Base-by-base conservation (phyloP, 2,888 invertebrate species). In the Camptogramma bilineatum region DNA sequence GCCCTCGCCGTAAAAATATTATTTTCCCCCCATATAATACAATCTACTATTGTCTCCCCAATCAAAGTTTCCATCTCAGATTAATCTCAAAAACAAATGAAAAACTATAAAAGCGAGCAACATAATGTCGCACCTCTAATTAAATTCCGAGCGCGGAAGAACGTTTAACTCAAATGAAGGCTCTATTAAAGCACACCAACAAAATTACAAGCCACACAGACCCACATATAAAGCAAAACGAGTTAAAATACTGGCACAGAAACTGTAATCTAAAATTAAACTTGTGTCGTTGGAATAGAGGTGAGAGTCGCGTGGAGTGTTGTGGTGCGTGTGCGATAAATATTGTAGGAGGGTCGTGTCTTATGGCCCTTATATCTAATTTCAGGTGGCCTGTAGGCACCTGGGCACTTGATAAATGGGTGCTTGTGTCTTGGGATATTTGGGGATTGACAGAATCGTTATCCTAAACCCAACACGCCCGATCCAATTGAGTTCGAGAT, bases 381-480 rank as follows among this genome's bases (percentile, higher is more conserved):
- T 74, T 80, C 76, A 81, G 81, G 75, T 76, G 73, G 68, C 80
- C 79, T 80, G 68, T 72, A 62, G n/a, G 69, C 81, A 82, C 81
- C 81, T 82, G 81, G 74, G 75, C 70, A 50, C 77, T 73, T 80
- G 80, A 81, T 77, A 77, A 79, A 80, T 80, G 71, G 62, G 58
- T 59, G 62, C 66, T 73, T 76, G 72, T 74, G 73, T 68, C 64
- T 66, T 52, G 61, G 56, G 72, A 74, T 71, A 51, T 72, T 70
- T 72, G 46, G 73, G 73, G 73, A 74, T 70, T 62, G 68, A 70
- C 63, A 66, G 62, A 66, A 66, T 68, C 63, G 68, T 24, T 62
- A 62, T 46, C 59, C 60, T 53, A 44, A 48, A n/a, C 59, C 52
- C 31, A 54, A 46, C 52, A 19, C 19, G 48, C n/a, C 28, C 52